Conservation (phyloP, 2,888 invertebrate species). For the Trilocha varians region DNA sequence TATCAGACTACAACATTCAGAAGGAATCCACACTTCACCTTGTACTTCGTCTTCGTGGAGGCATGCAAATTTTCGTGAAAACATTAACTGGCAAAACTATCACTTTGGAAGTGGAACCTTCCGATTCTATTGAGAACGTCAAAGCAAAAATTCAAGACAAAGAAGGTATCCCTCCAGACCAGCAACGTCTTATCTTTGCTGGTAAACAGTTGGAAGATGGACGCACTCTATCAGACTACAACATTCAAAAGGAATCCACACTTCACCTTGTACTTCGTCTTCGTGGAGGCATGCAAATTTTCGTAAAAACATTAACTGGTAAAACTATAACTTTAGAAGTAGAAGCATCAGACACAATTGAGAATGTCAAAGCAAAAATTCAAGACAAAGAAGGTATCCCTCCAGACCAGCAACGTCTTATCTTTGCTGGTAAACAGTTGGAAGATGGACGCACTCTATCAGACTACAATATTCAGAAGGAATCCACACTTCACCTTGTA, state of each 20-base stretch:
- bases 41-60: slow-evolving; percentile 8
- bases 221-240: slow-evolving; percentile 58
- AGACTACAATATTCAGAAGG: slow-evolving; percentile 78
- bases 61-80: slow-evolving; percentile 10
- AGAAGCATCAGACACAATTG: slow-evolving; percentile 74
- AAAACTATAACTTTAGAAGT: slow-evolving; percentile 72
- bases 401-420: slow-evolving; percentile 74
- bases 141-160: slow-evolving; percentile 9
- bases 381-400: slow-evolving; percentile 68
- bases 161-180: slow-evolving; percentile 7
- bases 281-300: slow-evolving; percentile 80
- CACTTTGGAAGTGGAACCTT: slow-evolving; percentile 4
- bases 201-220: slow-evolving; percentile 7
- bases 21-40: slow-evolving; percentile 9
- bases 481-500: slow-evolving; percentile 72
- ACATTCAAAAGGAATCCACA: slow-evolving; percentile 76
- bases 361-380: slow-evolving; percentile 74
- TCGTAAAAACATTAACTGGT: slow-evolving; percentile 70
- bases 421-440: slow-evolving; percentile 78
- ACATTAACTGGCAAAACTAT: slow-evolving; percentile 8
- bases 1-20: slow-evolving; percentile 9
- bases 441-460: slow-evolving; percentile 77
- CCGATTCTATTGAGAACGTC: slow-evolving; percentile 5
- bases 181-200: slow-evolving; percentile 5
- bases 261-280: slow-evolving; percentile 72